phyloP scores from a whole-genome alignment of 2,113 vertebrate genomes.

The Bagarius yarrelli region DNA sequence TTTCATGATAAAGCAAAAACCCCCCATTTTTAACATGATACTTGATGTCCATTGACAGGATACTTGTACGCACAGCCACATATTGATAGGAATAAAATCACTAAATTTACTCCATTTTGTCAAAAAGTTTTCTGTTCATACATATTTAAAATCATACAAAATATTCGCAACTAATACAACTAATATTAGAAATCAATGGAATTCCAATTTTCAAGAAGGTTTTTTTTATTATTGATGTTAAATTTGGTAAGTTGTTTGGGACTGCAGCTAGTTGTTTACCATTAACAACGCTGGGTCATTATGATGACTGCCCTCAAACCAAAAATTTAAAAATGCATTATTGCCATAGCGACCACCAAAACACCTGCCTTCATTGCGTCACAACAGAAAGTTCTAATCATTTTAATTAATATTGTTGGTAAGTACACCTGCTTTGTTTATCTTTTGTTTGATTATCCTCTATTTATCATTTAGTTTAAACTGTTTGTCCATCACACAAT shows the following conservation, averaged over 20 bases:
- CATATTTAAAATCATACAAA: background rate
- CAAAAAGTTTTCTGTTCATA: background rate
- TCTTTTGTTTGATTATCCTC: too few species aligned
- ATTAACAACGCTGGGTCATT: background rate
- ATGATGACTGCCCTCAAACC: too few species aligned
- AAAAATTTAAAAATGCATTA: too few species aligned
- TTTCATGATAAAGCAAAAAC: too few species aligned
- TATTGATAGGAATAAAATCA: too few species aligned
- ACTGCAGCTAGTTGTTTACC: background rate
- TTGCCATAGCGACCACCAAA: too few species aligned
- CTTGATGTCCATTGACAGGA: too few species aligned
- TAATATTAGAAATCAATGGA: background rate
- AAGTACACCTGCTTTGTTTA: background rate
- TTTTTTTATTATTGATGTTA: background rate
- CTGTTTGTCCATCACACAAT: background rate
- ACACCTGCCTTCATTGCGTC: too few species aligned
- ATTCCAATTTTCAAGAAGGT: background rate
- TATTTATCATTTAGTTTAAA: background rate
- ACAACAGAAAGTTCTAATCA: too few species aligned
- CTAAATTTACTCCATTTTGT: too few species aligned
- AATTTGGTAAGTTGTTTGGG: background rate
- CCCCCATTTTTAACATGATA: too few species aligned
- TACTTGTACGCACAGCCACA: too few species aligned
- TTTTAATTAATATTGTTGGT: background rate
- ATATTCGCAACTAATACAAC: background rate